Percentiles rank a stretch among this genome's conserved stretches.
phyloP scores from a whole-genome alignment of 2,797 vertebrate species.

The Acropternis orthonyx region DNA sequence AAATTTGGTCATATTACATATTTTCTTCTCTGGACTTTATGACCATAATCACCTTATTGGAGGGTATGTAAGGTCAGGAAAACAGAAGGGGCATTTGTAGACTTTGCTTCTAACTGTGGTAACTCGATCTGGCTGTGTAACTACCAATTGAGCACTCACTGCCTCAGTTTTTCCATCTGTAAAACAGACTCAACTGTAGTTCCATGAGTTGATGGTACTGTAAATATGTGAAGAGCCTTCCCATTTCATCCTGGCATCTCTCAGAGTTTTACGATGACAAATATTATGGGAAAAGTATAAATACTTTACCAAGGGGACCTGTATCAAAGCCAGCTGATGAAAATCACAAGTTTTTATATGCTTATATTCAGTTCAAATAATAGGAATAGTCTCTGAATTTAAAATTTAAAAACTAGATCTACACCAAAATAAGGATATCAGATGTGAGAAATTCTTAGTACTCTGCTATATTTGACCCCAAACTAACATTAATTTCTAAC shows the following conservation, averaged over 20 bases:
- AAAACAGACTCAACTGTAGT: slow-evolving; percentile 10
- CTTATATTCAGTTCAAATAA: background rate
- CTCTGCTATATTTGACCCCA: background rate
- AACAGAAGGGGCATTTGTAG: slow-evolving; percentile 16
- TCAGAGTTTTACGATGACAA: background rate
- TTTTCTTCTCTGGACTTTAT: background rate
- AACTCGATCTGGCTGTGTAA: background rate
- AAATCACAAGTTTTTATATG: background rate
- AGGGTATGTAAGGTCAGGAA: slow-evolving; percentile 18
- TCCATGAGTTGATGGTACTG: background rate
- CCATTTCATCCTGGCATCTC: background rate
- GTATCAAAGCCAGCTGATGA: background rate
- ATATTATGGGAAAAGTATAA: background rate
- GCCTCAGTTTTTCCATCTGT: slow-evolving; percentile 39
- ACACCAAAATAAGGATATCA: background rate
- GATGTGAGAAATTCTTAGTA: background rate
- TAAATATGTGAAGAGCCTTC: background rate
- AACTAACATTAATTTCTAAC: background rate
- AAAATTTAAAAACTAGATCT: background rate
- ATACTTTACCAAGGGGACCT: background rate
- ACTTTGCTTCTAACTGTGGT: slow-evolving; percentile 7
- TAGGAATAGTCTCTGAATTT: background rate
- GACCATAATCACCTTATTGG: background rate
- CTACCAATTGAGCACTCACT: background rate
- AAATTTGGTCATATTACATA: background rate